Evolutionary conservation across 2,888 invertebrate species (phyloP).

Genomic region (Eurytoma californica): DNA sequence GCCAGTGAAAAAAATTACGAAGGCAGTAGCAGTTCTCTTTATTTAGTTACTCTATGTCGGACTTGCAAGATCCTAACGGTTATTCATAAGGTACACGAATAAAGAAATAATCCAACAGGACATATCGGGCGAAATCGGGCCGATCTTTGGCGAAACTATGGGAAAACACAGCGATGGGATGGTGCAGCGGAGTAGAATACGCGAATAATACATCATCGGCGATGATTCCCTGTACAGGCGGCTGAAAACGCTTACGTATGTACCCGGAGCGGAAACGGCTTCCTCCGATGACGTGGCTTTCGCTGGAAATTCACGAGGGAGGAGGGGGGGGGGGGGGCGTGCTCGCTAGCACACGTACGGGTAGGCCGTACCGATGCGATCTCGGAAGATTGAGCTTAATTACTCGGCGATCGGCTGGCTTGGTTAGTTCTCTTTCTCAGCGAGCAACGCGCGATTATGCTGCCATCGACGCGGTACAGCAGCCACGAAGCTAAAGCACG

Average conservation of each 20-base stretch:
- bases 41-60: slow-evolving; percentile 15
- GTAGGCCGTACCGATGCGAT: slow-evolving; percentile 30
- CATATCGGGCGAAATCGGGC: slow-evolving; percentile 39
- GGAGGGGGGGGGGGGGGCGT: neutral
- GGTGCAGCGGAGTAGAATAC: neutral
- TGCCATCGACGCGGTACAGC: slow-evolving; percentile 11
- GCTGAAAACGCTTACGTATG: neutral
- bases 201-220: slow-evolving; percentile 21
- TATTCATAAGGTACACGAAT: slow-evolving; percentile 46
- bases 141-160: slow-evolving; percentile 27
- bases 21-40: slow-evolving; percentile 33
- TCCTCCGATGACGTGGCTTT: slow-evolving; percentile 33
- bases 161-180: slow-evolving; percentile 2
- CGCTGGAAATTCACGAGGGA: slow-evolving; percentile 32
- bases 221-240: slow-evolving; percentile 9
- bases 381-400: slow-evolving; percentile 48
- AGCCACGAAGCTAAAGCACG: slow-evolving; percentile 12
- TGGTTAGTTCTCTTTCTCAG: neutral
- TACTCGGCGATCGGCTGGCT: slow-evolving; percentile 37
- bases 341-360: neutral
- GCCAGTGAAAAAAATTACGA: slow-evolving; percentile 27
- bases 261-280: slow-evolving; percentile 35
- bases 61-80: slow-evolving; percentile 49
- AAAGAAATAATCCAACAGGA: slow-evolving; percentile 50
- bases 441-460: slow-evolving; percentile 31